Conservation (phyloP, 2,888 invertebrate species). For the Netelia melanura region DNA sequence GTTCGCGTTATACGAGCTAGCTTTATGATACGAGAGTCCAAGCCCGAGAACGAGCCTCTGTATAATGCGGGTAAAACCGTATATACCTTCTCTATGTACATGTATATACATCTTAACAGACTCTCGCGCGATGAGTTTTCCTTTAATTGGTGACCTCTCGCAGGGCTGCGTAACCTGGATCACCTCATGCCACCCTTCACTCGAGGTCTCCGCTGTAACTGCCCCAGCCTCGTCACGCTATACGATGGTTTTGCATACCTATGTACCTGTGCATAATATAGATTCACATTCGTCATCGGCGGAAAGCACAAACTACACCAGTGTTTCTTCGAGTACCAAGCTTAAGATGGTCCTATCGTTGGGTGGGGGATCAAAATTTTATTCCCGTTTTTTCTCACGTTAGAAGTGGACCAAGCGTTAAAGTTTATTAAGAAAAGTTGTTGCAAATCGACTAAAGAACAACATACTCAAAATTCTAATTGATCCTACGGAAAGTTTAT, state of each 20-base stretch:
- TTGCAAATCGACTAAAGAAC: too few species aligned
- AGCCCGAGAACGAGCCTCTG: constrained; percentile 49
- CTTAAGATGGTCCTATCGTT: too few species aligned
- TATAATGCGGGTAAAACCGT: constrained; percentile 11
- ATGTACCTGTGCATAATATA: constrained; percentile 27
- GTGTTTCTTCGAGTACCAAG: constrained; percentile 34
- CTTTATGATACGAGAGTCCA: constrained; percentile 55
- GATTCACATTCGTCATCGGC: constrained; percentile 52
- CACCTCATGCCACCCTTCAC: constrained; percentile 50
- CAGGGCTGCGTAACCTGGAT: constrained; percentile 40
- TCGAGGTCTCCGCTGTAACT: constrained; percentile 34
- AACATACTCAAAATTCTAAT: too few species aligned
- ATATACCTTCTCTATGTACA: not conserved
- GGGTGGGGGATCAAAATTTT: too few species aligned
- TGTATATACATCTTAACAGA: constrained; percentile 6
- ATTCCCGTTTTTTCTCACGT: too few species aligned
- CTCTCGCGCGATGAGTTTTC: constrained; percentile 65
- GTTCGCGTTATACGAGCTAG: constrained; percentile 62
- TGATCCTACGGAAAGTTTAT: too few species aligned
- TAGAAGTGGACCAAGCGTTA: too few species aligned
- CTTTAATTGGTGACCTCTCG: constrained; percentile 71
- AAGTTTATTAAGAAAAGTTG: too few species aligned
- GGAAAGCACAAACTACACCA: constrained; percentile 2
- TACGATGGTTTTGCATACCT: constrained; percentile 20
- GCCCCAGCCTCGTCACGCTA: constrained; percentile 27